Evolutionary conservation across 2,888 invertebrate genomes (phyloP).

Genomic region (Acanthoscelides obtectus): DNA sequence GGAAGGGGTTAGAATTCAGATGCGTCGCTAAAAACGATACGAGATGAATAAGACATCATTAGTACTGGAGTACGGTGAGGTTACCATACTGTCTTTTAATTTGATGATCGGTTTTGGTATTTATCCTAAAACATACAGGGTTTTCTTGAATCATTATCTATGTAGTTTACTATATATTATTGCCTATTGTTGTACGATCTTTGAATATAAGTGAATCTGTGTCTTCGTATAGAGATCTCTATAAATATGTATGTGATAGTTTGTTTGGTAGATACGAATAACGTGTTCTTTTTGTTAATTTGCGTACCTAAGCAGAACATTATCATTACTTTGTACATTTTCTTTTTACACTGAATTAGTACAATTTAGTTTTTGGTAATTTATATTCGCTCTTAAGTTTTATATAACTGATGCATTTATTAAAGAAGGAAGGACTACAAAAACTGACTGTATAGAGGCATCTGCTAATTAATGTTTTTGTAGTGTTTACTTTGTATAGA

Average conservation of each 20-base stretch:
- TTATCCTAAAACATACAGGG: too few species aligned
- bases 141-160: neutral
- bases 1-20: too few species aligned
- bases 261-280: constrained; percentile 19
- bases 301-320: neutral
- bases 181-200: neutral
- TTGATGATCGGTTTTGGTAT: too few species aligned
- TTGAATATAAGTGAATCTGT: neutral
- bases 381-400: neutral
- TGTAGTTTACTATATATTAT: neutral
- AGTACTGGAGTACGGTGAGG: too few species aligned
- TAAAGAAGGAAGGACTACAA: neutral
- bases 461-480: constrained; percentile 13
- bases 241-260: constrained; percentile 4
- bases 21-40: too few species aligned
- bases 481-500: constrained; percentile 19
- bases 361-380: constrained; percentile 21
- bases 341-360: constrained; percentile 21
- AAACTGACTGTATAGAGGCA: neutral
- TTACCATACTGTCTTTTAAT: too few species aligned
- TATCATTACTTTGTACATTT: constrained; percentile 7
- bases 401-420: neutral
- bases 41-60: too few species aligned
- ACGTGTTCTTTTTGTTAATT: constrained; percentile 7
- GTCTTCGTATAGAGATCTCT: neutral